phyloP scores from a whole-genome alignment of 1,140 invertebrate species.

The Euura lappo region DNA sequence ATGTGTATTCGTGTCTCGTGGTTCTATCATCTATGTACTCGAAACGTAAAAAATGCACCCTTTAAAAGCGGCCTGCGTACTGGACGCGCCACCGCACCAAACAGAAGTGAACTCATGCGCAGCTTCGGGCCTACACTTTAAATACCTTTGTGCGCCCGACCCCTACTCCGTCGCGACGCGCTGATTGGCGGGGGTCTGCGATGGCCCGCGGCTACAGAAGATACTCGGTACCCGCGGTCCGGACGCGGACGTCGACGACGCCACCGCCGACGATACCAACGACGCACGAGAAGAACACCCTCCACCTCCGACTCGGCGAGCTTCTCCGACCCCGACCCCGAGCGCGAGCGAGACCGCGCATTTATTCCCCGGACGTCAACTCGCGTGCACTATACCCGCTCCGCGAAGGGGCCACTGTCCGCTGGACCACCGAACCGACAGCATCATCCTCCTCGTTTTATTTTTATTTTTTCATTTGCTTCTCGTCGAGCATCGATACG shows the following conservation, averaged over 20 bases:
- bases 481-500: not conserved
- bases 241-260: not conserved
- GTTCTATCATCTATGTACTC: too few species aligned
- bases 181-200: conserved; percentile 12
- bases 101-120: conserved; percentile 61
- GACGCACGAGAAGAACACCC: conserved; percentile 37
- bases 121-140: conserved; percentile 60
- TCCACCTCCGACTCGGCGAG: conserved; percentile 30
- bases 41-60: not conserved
- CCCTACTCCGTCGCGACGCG: conserved; percentile 7
- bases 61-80: conserved; percentile 21
- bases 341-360: not conserved
- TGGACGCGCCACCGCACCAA: conserved; percentile 56
- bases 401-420: not conserved
- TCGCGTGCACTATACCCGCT: not conserved
- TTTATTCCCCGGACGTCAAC: not conserved
- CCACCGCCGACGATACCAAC: not conserved
- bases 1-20: too few species aligned
- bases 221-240: not conserved
- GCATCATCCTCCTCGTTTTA: not conserved
- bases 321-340: not conserved
- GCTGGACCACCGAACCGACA: conserved; percentile 28
- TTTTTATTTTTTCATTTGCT: conserved; percentile 21
- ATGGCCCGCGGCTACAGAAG: conserved; percentile 12
- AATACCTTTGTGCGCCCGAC: conserved; percentile 55